Base-by-base conservation (phyloP, 2,797 vertebrate species). In the Sebastes iracundus region DNA sequence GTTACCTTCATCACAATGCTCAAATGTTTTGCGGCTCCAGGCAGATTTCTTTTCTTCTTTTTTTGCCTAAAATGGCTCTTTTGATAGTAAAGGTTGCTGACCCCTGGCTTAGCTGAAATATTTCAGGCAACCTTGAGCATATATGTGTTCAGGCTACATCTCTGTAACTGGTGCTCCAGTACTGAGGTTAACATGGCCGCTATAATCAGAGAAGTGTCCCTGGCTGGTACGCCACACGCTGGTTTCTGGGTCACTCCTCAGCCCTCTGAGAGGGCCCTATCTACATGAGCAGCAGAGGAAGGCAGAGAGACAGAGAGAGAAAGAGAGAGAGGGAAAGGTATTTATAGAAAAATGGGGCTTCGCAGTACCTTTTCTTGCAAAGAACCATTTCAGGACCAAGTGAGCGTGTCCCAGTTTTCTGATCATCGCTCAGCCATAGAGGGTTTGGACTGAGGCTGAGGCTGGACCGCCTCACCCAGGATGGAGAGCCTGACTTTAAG, bases 301-400 rank as follows among this genome's bases (percentile, higher is more conserved):
- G 90, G 90, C 82, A 73, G 90, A 79, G 87, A 85, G 88, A 80
- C 88, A 49, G 72, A 25, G 62, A 33, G 10, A 35, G 10, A 33
- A 35, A 77, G 80, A 70, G 85, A 72, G 87, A 74, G 80, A 87
- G 91, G 80, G 79, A 74, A 90, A 93, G 91, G 95, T 96, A 96
- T 96, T 96, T 96, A 96, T 96, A 96, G 95, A 96, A 95, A 96
- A 96, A 96, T 96, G 95, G 96, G 96, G 95, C 96, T 96, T 94
- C 81, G 93, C 94, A 86, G 94, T 95, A 96, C 95, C 95, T 96
- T 96, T 95, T 94, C 94, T 93, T 49, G 90, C 92, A 94, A 95
- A 94, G 92, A 95, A 95, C 94, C 93, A 91, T 95, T 96, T 94
- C 91, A 94, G 83, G 87, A 95, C 92, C 94, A 90, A 94, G 93